These are phyloP conservation scores for Rhombomys opimus DNA, from an alignment of 2,113 vertebrate species.

Conservation along the genomic window DNA sequence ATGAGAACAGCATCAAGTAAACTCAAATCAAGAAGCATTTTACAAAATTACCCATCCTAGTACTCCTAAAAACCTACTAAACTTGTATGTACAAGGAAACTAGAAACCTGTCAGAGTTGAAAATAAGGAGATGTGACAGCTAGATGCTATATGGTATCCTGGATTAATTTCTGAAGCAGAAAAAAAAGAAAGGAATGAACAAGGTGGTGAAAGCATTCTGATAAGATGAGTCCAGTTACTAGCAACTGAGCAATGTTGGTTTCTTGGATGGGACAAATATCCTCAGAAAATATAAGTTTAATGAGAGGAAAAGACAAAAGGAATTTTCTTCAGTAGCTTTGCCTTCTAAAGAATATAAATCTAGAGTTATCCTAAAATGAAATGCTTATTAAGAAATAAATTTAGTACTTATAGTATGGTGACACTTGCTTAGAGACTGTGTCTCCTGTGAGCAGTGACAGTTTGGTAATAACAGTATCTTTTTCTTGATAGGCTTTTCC, in stretches of 20 bases:
- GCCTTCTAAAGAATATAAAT: not conserved
- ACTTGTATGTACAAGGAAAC: not conserved
- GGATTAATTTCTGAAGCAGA: not conserved
- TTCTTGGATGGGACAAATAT: not conserved
- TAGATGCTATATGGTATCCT: not conserved
- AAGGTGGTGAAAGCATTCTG: not conserved
- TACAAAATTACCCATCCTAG: not conserved
- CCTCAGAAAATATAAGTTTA: not conserved
- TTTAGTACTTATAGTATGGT: slow-evolving; percentile 81
- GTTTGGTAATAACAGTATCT: slow-evolving; percentile 86
- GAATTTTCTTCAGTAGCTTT: not conserved
- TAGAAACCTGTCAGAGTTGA: not conserved
- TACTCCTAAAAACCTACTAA: slow-evolving; percentile 11
- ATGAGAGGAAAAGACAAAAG: not conserved
- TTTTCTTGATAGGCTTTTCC: slow-evolving; percentile 86
- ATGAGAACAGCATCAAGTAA: not conserved
- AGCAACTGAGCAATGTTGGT: not conserved
- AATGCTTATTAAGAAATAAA: slow-evolving; percentile 59
- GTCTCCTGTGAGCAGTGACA: slow-evolving; percentile 83
- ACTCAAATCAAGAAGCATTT: not conserved
- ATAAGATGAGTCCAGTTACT: slow-evolving; percentile 15
- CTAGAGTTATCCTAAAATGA: slow-evolving; percentile 34
- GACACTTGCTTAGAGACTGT: slow-evolving; percentile 83
- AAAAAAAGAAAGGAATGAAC: not conserved
- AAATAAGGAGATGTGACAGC: not conserved